These are phyloP conservation scores for Lamellibrachia luymesi DNA, from an alignment of 1,140 invertebrate genomes.

Conservation along the genomic window DNA sequence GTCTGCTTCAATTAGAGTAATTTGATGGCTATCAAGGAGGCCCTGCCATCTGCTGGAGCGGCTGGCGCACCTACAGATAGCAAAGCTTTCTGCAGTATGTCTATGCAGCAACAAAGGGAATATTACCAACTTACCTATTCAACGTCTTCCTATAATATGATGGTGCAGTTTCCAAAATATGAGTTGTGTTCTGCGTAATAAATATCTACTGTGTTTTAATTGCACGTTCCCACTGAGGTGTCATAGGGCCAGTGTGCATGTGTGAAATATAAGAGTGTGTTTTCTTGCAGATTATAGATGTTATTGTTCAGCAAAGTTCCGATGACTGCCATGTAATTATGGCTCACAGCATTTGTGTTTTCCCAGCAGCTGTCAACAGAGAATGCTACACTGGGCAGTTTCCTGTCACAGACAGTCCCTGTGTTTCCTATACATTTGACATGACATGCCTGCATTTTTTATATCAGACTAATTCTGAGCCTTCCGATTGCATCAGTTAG, in stretches of 20 bases:
- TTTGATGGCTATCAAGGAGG: neutral
- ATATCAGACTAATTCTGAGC: neutral
- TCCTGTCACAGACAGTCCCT: neutral
- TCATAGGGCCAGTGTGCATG: neutral
- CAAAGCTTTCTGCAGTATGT: neutral
- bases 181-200: neutral
- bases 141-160: neutral
- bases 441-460: neutral
- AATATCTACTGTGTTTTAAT: neutral
- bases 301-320: neutral
- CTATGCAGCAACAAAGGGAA: neutral
- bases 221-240: neutral
- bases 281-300: neutral
- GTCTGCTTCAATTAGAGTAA: neutral
- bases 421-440: neutral
- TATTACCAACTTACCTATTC: neutral
- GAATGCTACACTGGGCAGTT: neutral
- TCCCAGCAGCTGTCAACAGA: neutral
- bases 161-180: neutral
- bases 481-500: neutral
- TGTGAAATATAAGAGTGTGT: neutral
- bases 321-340: neutral
- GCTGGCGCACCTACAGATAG: neutral
- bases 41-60: neutral
- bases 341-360: neutral